These are phyloP conservation scores for Acanthopagrus latus DNA, from an alignment of 2,797 vertebrate genomes.

Conservation along the genomic window DNA sequence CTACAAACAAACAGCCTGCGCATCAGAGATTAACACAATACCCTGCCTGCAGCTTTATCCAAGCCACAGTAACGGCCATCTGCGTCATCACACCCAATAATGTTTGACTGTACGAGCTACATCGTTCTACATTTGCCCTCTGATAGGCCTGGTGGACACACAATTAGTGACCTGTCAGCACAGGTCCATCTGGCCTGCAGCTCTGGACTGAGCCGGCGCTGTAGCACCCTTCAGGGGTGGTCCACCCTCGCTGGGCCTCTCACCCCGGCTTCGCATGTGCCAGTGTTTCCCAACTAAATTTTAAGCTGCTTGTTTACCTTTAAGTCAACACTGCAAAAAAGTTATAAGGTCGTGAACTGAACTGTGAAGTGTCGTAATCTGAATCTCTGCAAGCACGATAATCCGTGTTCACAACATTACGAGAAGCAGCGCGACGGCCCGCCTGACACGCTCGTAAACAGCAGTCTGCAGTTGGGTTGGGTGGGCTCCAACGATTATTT, in stretches of 20 bases:
- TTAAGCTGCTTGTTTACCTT: slow-evolving; percentile 67
- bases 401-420: slow-evolving; percentile 45
- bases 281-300: slow-evolving; percentile 58
- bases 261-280: slow-evolving; percentile 49
- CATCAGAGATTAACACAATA: slow-evolving; percentile 57
- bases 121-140: slow-evolving; percentile 55
- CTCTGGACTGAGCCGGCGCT: slow-evolving; percentile 33
- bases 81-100: slow-evolving; percentile 59
- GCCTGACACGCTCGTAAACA: slow-evolving; percentile 40
- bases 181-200: slow-evolving; percentile 63
- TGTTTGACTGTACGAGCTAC: slow-evolving; percentile 44
- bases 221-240: slow-evolving; percentile 59
- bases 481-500: slow-evolving; percentile 49
- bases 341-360: slow-evolving; percentile 44
- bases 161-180: slow-evolving; percentile 63
- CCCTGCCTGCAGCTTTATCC: slow-evolving; percentile 54
- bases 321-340: slow-evolving; percentile 48
- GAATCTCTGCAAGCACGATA: slow-evolving; percentile 46
- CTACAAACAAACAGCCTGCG: slow-evolving; percentile 28
- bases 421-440: slow-evolving; percentile 16
- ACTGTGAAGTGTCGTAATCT: slow-evolving; percentile 51
- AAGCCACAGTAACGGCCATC: slow-evolving; percentile 47
- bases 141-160: slow-evolving; percentile 59
- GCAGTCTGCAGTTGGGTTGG: slow-evolving; percentile 25
- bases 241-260: slow-evolving; percentile 57